Conservation (phyloP, 2,888 invertebrate species). For the Nephrocerus scutellatus region DNA sequence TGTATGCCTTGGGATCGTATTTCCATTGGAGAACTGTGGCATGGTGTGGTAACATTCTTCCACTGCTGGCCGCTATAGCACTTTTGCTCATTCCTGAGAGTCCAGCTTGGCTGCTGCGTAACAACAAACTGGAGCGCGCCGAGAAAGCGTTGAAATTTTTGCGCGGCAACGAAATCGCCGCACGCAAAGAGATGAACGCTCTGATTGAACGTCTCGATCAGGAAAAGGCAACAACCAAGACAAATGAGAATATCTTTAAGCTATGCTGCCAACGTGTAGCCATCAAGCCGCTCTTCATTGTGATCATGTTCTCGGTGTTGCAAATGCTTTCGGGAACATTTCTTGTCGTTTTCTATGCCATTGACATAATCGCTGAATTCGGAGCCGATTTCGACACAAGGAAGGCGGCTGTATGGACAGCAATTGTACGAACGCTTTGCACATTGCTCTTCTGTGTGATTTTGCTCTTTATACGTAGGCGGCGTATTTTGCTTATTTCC, state of each 20-base stretch:
- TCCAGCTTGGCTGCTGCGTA: slow-evolving; percentile 65
- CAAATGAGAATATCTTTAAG: slow-evolving; percentile 50
- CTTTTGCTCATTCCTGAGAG: slow-evolving; percentile 64
- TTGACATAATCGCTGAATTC: slow-evolving; percentile 59
- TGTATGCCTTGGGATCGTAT: slow-evolving; percentile 64
- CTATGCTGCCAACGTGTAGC: slow-evolving; percentile 55
- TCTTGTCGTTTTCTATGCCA: slow-evolving; percentile 71
- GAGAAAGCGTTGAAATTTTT: slow-evolving; percentile 55
- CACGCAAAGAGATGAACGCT: slow-evolving; percentile 57
- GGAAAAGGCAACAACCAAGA: slow-evolving; percentile 47
- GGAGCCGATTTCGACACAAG: slow-evolving; percentile 50
- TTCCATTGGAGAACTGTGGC: slow-evolving; percentile 66
- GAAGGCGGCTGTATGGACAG: slow-evolving; percentile 62
- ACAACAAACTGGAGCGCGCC: slow-evolving; percentile 52
- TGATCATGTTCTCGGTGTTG: slow-evolving; percentile 64
- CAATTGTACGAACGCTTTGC: slow-evolving; percentile 58
- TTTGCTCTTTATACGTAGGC: slow-evolving; percentile 57
- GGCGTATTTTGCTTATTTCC: slow-evolving; percentile 59
- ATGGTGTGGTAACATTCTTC: slow-evolving; percentile 55
- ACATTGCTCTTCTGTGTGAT: slow-evolving; percentile 61
- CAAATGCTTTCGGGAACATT: slow-evolving; percentile 71
- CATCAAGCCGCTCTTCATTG: slow-evolving; percentile 64
- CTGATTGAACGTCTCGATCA: slow-evolving; percentile 55
- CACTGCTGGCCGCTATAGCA: slow-evolving; percentile 55
- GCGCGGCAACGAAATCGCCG: slow-evolving; percentile 54